Base-by-base conservation (phyloP, 1,140 invertebrate species). In the Patella vulgata region DNA sequence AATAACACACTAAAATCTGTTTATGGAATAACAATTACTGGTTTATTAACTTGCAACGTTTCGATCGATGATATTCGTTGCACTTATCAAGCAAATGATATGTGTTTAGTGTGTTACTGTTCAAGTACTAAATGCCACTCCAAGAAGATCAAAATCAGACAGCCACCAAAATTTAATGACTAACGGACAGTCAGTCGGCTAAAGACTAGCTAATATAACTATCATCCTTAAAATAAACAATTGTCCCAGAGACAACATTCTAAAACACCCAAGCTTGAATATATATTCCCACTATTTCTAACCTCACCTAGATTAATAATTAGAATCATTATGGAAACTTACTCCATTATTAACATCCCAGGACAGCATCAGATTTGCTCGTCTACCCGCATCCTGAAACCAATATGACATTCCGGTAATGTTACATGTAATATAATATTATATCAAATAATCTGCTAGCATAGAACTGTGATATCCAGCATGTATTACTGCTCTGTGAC, bases 321-420 rank as follows among this genome's bases (percentile, higher is more conserved):
- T 25, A 17, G 2, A 1, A 74, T 33, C 43, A 63, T n/a, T n/a
- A 23, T 67, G 61, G 44, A 68, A 51, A 63, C 84, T 69, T 69
- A 90, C 88, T 59, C 89, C 89, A 79, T 91, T 90, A 17, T 85
- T 84, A 12, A 91, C 90, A 84, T 91, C 90, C 90, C 90, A 91
- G n/a, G 81, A 73, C 14, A 91, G 73, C 85, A 91, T 87, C 11
- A 69, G 67, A 40, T 74, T 67, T 6, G 88, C 87, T 59, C 83
- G 80, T 23, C 78, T 62, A 28, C 82, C 83, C 6, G 88, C 86
- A 54, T 88, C 87, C 73, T 86, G 61, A 5, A 30, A 56, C n/a
- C 27, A 27, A 9, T 14, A 28, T 14, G 31, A 28, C 14, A 42
- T 12, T 52, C 17, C 9, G 27, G 19, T 48, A 19, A 55, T 0